Base-by-base conservation (phyloP, 2,797 vertebrate genomes). In the Benthosema pterotum region DNA sequence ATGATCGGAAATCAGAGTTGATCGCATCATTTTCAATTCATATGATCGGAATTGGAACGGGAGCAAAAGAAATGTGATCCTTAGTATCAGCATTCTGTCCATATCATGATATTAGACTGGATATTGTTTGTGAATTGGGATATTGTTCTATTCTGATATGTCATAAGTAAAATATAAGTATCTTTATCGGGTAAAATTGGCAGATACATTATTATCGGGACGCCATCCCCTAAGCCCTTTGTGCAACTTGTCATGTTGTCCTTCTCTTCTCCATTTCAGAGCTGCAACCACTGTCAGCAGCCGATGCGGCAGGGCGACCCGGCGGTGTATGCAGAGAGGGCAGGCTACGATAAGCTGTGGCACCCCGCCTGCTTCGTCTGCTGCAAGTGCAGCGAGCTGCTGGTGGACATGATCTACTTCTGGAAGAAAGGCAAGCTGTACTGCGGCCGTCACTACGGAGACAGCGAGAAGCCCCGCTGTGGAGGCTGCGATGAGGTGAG, bases 331-430 rank as follows among this genome's bases (percentile, higher is more conserved):
- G 98, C 96, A 0, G 97, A 99, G 77, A 94, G 96, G 3, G 96
- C 98, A 0, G 96, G 98, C 15, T 98, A 96, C 0, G 94, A 98
- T 76, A 96, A 96, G 68, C 77, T 99, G 67, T 99, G 98, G 98
- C 98, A 99, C 82, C 98, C 98, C 0, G 93, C 93, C 8, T 99
- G 98, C 78, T 99, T 99, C 1, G 87, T 97, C 69, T 99, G 98
- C 77, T 94, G 91, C n/a, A 92, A 84, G 79, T 99, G 98, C 60
- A 42, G 16, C 0, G 97, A 99, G 47, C 94, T 99, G 56, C 93
- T 99, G 45, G 98, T 99, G 3, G 98, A 99, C 87, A 96, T 99
- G 96, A 99, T 99, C 85, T 99, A 99, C 85, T 99, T 99, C 92
- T 98, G 93, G 94, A 99, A 99, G 90, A 98, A 95, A 50, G 95